Base-by-base conservation (phyloP, 2,113 vertebrate species). In the Myiopsitta monachus region DNA sequence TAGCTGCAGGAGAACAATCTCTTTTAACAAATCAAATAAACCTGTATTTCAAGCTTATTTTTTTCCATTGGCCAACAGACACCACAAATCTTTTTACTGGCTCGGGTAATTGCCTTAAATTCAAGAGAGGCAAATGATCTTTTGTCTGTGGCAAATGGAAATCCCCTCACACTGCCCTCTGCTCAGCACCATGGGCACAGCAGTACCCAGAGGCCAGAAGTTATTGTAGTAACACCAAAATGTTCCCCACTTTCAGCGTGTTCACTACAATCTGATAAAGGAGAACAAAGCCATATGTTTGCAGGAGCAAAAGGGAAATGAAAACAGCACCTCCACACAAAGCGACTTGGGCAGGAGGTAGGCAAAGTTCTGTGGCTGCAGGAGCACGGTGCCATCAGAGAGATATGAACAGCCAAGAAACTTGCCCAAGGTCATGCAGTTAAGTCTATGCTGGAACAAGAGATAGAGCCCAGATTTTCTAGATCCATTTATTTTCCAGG, bases 61-160 rank as follows among this genome's bases (percentile, higher is more conserved):
- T 90, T 74, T 47, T 59, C 63, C 36, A 91, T 2, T 92, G 91
- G 95, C 66, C 63, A 80, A 51, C 0, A 41, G 62, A 85, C 73
- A 93, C 28, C 75, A 88, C 46, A 70, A 18, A 44, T 64, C 36
- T 52, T 85, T 90, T 51, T 51, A 92, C 0, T 90, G 94, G 92
- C 72, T 90, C 31, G 19, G 52, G 72, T 15, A 91, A 69, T 27
- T 0, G 0, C 44, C 70, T 28, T 62, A 1, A 85, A 91, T 19
- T 62, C 66, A 57, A 63, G 74, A 55, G 12, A 91, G 10, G 68
- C 41, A 89, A 89, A 66, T 10, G 78, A 92, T 75, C 91, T 66
- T 88, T 88, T 83, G 74, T 73, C 61, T 79, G 84, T 64, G 67
- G 91, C 78, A 89, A 77, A 76, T 82, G 94, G 94, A 97, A 97